Conservation (phyloP, 1,140 invertebrate species). For the Drosophila aff. region DNA sequence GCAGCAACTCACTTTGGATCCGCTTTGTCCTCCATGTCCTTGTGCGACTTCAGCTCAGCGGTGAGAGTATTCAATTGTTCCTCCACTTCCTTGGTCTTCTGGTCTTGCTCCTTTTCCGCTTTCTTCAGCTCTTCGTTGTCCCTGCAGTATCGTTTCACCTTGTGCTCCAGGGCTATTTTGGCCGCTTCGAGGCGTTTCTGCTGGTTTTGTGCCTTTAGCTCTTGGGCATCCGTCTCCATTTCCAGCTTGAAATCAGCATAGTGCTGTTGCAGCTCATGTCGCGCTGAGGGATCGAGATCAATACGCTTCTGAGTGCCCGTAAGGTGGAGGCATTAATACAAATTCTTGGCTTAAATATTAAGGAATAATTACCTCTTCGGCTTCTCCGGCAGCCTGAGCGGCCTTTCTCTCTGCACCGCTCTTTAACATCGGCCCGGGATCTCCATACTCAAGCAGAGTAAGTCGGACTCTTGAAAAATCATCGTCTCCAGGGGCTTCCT, state of each 20-base stretch:
- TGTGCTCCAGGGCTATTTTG: constrained; percentile 85
- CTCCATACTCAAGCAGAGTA: constrained; percentile 89
- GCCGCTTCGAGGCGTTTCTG: constrained; percentile 87
- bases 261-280: constrained; percentile 86
- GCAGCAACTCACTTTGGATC: constrained; percentile 85
- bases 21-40: constrained; percentile 84
- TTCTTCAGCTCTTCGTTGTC: constrained; percentile 84
- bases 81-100: constrained; percentile 63
- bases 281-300: constrained; percentile 63
- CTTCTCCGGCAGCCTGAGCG: constrained; percentile 14
- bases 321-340: background rate
- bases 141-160: constrained; percentile 67
- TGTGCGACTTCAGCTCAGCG: constrained; percentile 84
- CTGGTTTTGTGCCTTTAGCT: constrained; percentile 86
- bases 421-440: constrained; percentile 40
- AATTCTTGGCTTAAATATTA: background rate
- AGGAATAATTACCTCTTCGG: constrained; percentile 37
- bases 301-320: constrained; percentile 43
- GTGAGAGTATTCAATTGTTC: constrained; percentile 76
- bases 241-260: constrained; percentile 86
- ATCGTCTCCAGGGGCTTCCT: constrained; percentile 86
- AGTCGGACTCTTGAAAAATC: constrained; percentile 86
- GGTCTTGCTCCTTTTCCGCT: constrained; percentile 85
- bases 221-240: constrained; percentile 83
- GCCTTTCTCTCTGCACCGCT: constrained; percentile 22